Evolutionary conservation across 2,797 vertebrate species (phyloP).

Genomic region (Gadopsis bispinosus): DNA sequence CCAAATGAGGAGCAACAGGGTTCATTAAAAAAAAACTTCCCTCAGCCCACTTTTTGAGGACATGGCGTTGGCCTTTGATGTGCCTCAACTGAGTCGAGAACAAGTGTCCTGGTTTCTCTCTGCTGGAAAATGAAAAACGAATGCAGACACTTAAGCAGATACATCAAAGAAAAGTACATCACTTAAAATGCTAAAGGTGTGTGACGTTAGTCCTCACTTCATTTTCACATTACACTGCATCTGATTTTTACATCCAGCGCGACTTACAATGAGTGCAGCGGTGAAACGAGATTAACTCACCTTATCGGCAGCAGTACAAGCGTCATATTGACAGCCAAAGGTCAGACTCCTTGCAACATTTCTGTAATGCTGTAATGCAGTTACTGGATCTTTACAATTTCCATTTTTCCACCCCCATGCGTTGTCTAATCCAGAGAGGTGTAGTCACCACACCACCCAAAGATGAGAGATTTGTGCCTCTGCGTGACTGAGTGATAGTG

Average conservation of each 20-base stretch:
- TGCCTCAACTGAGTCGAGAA: conserved; percentile 2
- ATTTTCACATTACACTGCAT: conserved; percentile 18
- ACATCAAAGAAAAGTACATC: conserved; percentile 29
- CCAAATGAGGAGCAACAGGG: not conserved
- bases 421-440: not conserved
- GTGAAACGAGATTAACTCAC: not conserved
- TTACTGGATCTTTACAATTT: not conserved
- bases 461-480: not conserved
- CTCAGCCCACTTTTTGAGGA: not conserved
- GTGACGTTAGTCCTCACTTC: conserved; percentile 2
- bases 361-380: not conserved
- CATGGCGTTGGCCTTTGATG: conserved; percentile 22
- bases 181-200: conserved; percentile 25
- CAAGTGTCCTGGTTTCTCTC: conserved; percentile 39
- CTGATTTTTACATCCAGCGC: conserved; percentile 4
- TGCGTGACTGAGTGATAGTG: not conserved
- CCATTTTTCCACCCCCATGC: too few relatives aligned
- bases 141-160: conserved; percentile 23
- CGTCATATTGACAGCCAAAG: not conserved
- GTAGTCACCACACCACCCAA: not conserved
- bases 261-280: not conserved
- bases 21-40: not conserved
- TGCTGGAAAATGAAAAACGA: conserved; percentile 47
- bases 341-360: not conserved
- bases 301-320: not conserved